Evolutionary conservation across 2,888 invertebrate genomes (phyloP).

Genomic region (Nemoura dubitans): DNA sequence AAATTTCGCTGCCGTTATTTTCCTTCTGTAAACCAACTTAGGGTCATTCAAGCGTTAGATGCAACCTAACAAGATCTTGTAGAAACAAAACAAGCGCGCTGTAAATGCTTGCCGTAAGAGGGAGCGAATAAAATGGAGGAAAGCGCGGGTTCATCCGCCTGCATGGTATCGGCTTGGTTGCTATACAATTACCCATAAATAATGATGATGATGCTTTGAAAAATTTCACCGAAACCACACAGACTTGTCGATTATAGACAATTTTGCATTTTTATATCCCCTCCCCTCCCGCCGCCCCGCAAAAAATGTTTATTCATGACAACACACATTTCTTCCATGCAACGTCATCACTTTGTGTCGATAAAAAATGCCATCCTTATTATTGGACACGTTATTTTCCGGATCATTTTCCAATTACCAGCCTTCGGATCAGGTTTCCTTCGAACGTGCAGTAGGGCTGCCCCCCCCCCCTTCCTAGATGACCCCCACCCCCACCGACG

Average conservation of each 20-base stretch:
- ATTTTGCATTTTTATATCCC: no score
- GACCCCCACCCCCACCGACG: background rate
- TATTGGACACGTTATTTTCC: background rate
- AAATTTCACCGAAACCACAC: no score
- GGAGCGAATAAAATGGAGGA: no score
- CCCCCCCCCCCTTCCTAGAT: background rate
- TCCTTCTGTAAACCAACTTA: background rate
- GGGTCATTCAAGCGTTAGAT: background rate
- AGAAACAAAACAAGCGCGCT: background rate
- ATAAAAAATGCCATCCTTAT: background rate
- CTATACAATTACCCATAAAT: no score
- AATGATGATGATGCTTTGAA: no score
- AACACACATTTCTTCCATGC: background rate
- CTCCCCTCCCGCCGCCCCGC: no score
- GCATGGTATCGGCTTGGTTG: no score
- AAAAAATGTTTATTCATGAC: background rate
- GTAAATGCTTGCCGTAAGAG: background rate
- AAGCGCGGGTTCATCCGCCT: no score
- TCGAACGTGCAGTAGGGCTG: background rate
- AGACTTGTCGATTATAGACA: no score
- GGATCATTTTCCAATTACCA: constrained; percentile 12
- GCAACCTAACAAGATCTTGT: background rate
- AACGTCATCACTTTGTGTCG: background rate
- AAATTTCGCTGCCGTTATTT: background rate
- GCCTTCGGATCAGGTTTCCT: background rate